Base-by-base conservation (phyloP, 2,113 vertebrate genomes). In the Limanda limanda region DNA sequence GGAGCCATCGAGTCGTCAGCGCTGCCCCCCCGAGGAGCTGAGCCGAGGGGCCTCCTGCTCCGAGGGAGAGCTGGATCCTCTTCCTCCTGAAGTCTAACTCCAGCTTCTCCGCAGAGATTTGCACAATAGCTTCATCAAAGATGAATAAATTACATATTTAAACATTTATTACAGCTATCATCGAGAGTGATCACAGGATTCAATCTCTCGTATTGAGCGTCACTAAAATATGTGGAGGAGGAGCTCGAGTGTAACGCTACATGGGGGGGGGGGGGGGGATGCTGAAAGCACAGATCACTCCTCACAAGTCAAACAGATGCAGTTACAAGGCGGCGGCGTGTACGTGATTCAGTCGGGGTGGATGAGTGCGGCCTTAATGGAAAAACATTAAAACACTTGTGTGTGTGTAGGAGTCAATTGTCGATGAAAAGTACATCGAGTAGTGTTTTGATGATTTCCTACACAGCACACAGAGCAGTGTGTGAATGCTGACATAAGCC, bases 51-150 rank as follows among this genome's bases (percentile, higher is more conserved):
- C 80, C 55, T 54, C 81, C 25, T 82, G 79, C 84, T 35, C 71
- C 47, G 88, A 83, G 37, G 86, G 71, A 68, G 82, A 88, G 57
- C 83, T 83, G 20, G 60, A 85, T 69, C 91, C 78, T 48, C 92
- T 87, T 79, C 90, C 89, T 71, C 78, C 91, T 35, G 91, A 94
- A 71, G 91, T 90, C 83, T 94, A 94, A 78, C 45, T 64, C 76
- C 42, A 80, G 86, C 79, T 71, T 88, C 88, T 89, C 90, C 85
- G 93, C 92, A 92, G 91, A 94, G 89, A 84, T 94, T 95, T 95
- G 95, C 95, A 95, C 94, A 95, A 93, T 70, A 90, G 87, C 89
- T 91, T 91, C 82, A 84, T 88, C 89, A 78, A 90, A 90, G 90
- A 89, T 88, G 84, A 91, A 91, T 81, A 86, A 86, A 84, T 68